Conservation (phyloP, 1,140 invertebrate genomes). For the Drosophila ambigua region DNA sequence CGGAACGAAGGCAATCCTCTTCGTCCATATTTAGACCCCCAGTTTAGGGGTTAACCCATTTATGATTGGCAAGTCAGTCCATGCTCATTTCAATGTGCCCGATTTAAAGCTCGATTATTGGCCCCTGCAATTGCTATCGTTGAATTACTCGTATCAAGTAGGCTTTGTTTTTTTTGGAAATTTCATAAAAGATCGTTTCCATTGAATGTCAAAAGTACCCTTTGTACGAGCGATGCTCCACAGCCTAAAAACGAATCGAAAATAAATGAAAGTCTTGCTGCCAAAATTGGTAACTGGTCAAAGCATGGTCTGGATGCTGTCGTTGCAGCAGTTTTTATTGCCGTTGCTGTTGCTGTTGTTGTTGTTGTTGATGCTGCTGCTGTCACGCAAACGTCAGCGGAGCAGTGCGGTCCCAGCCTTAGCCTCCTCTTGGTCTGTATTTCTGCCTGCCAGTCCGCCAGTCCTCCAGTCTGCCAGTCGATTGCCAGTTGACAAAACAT, state of each 20-base stretch:
- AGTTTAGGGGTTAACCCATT: too few relatives aligned
- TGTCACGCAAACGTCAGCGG: conserved; percentile 70
- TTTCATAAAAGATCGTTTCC: too few relatives aligned
- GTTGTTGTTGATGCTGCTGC: conserved; percentile 31
- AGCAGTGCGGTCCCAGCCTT: conserved; percentile 16
- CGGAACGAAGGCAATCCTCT: too few relatives aligned
- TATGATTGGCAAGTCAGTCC: too few relatives aligned
- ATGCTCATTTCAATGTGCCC: too few relatives aligned
- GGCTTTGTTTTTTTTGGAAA: too few relatives aligned
- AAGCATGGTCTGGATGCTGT: conserved; percentile 60
- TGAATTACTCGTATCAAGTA: too few relatives aligned
- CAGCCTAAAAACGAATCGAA: conserved; percentile 49
- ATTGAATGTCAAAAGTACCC: conserved; percentile 3
- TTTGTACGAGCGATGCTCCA: conserved; percentile 12
- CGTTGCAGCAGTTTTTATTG: conserved; percentile 7
- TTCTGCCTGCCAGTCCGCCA: conserved; percentile 18
- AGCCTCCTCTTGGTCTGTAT: conserved; percentile 30
- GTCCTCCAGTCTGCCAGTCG: conserved; percentile 30
- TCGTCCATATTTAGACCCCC: too few relatives aligned
- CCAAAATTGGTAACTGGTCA: conserved; percentile 81
- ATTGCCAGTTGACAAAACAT: conserved; percentile 73
- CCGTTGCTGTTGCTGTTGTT: conserved; percentile 19
- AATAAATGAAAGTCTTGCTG: conserved; percentile 78
- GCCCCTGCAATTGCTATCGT: too few relatives aligned
- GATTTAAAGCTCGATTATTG: too few relatives aligned